These are phyloP conservation scores for Enteromius paludinosus DNA, from an alignment of 2,797 vertebrate genomes.

Conservation along the genomic window DNA sequence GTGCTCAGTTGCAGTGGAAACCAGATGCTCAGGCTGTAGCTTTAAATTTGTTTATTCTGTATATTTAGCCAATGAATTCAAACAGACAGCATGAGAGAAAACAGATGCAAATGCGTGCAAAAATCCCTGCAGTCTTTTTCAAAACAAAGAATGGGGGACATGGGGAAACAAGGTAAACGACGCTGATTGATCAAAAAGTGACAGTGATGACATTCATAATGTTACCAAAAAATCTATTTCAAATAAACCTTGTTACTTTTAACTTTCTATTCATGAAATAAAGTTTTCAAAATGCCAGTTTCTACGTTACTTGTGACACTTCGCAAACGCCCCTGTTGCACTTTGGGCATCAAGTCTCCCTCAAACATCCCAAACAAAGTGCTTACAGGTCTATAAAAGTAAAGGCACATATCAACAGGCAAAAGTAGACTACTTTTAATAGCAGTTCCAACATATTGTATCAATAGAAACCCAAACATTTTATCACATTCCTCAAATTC, in stretches of 20 bases:
- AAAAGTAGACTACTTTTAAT: background rate
- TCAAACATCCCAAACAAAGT: background rate
- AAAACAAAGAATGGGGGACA: background rate
- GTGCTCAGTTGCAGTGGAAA: constrained; percentile 27
- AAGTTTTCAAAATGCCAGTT: background rate
- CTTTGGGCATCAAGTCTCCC: background rate
- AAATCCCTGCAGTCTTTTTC: constrained; percentile 25
- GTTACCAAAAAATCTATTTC: background rate
- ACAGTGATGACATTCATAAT: background rate
- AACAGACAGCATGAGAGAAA: constrained; percentile 24
- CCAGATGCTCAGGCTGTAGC: constrained; percentile 21
- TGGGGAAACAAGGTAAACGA: background rate
- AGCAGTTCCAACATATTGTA: background rate
- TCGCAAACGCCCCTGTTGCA: background rate
- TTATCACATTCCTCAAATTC: background rate
- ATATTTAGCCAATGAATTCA: constrained; percentile 4
- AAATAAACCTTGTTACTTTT: background rate
- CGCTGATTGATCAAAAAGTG: background rate
- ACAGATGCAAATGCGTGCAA: constrained; percentile 18
- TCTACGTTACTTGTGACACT: background rate
- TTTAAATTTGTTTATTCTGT: constrained; percentile 39
- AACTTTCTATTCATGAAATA: background rate
- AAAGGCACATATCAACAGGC: background rate
- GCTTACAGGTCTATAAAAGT: background rate
- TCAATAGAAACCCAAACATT: background rate